Conservation (phyloP, 2,888 invertebrate species). For the Agriopis aurantiaria region DNA sequence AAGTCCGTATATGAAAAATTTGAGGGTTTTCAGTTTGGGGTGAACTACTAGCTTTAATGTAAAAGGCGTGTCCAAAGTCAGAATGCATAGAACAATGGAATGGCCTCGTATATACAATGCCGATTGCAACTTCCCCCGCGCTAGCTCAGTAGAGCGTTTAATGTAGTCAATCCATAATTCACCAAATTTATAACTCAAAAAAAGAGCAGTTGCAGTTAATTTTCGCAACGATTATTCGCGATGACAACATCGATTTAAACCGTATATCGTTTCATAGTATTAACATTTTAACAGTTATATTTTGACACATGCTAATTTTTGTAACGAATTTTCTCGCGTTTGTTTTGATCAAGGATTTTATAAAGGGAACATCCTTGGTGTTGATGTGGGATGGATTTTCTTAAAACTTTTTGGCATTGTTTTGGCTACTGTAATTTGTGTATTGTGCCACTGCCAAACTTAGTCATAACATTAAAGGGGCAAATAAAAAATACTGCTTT, state of each 20-base stretch:
- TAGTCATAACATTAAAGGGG: too few relatives aligned
- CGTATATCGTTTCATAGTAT: constrained; percentile 17
- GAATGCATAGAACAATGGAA: neutral
- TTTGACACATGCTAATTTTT: constrained; percentile 12
- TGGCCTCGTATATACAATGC: neutral
- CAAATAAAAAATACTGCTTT: neutral
- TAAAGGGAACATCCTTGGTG: too few relatives aligned
- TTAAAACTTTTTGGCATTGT: neutral
- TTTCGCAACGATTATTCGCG: constrained; percentile 23
- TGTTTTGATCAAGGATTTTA: too few relatives aligned
- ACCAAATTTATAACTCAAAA: constrained; percentile 9
- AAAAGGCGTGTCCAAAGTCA: too few relatives aligned
- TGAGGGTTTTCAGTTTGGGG: too few relatives aligned
- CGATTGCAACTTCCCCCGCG: constrained; percentile 19
- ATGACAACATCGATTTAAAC: constrained; percentile 26
- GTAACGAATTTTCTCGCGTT: constrained; percentile 5
- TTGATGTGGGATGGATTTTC: neutral
- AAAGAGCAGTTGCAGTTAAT: constrained; percentile 10
- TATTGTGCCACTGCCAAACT: neutral
- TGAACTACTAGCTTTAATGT: too few relatives aligned
- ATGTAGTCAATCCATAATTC: constrained; percentile 16
- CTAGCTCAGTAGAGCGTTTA: constrained; percentile 14
- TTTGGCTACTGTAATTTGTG: neutral
- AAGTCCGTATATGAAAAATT: too few relatives aligned
- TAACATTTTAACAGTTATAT: constrained; percentile 6